These are phyloP conservation scores for Magallana angulata DNA, from an alignment of 1,140 invertebrate genomes.

Conservation along the genomic window DNA sequence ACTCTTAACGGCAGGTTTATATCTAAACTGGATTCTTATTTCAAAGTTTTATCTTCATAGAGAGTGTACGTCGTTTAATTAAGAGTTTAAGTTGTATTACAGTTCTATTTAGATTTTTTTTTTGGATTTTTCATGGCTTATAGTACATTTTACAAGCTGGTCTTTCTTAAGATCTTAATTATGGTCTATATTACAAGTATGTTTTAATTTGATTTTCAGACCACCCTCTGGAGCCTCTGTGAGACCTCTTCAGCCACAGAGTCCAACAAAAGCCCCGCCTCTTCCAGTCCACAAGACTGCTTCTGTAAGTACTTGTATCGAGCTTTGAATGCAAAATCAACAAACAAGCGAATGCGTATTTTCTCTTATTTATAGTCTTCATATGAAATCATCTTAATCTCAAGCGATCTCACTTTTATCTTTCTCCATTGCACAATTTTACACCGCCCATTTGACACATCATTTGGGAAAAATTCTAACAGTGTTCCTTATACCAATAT, in stretches of 20 bases:
- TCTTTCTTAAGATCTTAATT: background rate
- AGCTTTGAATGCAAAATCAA: background rate
- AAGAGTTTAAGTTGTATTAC: background rate
- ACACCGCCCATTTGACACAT: background rate
- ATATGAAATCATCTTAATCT: too few species aligned
- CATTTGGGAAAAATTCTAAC: background rate
- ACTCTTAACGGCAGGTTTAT: slow-evolving; percentile 8
- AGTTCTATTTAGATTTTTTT: background rate
- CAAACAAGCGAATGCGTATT: background rate
- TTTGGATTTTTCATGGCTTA: background rate
- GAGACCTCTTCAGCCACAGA: slow-evolving; percentile 46
- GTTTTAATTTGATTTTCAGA: slow-evolving; percentile 40
- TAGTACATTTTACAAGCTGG: too few species aligned
- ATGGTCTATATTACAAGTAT: background rate
- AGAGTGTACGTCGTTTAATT: background rate
- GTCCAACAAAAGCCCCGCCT: slow-evolving; percentile 63
- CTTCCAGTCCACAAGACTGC: slow-evolving; percentile 31
- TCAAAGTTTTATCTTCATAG: background rate
- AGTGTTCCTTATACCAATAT: background rate
- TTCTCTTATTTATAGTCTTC: too few species aligned
- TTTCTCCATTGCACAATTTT: slow-evolving; percentile 18
- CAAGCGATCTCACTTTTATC: background rate
- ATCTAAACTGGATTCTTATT: background rate
- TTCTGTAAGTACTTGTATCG: slow-evolving; percentile 34
- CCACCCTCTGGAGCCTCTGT: slow-evolving; percentile 53